phyloP scores from a whole-genome alignment of 37 sponge, comb jelly and placozoan genomes.

The Aphrocallistes beatrix region DNA sequence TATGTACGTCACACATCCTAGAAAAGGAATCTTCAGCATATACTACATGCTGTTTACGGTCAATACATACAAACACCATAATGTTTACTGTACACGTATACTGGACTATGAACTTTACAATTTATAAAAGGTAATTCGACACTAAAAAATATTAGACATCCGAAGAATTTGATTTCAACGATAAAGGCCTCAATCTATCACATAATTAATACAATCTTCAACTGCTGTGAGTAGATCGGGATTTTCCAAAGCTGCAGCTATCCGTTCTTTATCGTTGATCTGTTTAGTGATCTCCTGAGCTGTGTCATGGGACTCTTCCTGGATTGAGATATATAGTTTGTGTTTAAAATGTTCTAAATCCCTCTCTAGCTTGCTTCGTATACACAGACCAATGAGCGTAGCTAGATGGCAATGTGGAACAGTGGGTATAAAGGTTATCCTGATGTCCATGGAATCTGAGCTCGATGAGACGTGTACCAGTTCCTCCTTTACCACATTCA shows the following conservation, averaged over 20 bases:
- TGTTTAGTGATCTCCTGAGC: conserved; percentile 59
- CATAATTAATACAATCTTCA: conserved; percentile 59
- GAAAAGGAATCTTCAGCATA: no score
- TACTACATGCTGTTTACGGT: no score
- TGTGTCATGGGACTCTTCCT: neutral
- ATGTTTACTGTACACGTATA: no score
- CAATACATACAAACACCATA: no score
- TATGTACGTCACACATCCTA: no score
- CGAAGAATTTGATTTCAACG: no score
- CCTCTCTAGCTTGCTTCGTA: neutral
- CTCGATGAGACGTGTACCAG: conserved; percentile 24
- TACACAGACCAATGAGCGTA: conserved; percentile 59
- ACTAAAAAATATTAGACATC: no score
- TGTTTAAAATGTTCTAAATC: neutral
- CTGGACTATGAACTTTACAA: no score
- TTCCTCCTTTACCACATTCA: conserved; percentile 65
- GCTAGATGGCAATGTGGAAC: conserved; percentile 89
- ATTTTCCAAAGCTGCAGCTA: conserved; percentile 88
- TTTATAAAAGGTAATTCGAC: no score
- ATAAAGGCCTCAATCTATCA: neutral
- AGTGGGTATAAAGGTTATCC: conserved; percentile 67
- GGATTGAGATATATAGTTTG: neutral
- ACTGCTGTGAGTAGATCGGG: conserved; percentile 57
- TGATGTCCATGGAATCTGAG: conserved; percentile 26
- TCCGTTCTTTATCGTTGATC: conserved; percentile 88